Base-by-base conservation (phyloP, 1,140 invertebrate genomes). In the Eumeta japonica region DNA sequence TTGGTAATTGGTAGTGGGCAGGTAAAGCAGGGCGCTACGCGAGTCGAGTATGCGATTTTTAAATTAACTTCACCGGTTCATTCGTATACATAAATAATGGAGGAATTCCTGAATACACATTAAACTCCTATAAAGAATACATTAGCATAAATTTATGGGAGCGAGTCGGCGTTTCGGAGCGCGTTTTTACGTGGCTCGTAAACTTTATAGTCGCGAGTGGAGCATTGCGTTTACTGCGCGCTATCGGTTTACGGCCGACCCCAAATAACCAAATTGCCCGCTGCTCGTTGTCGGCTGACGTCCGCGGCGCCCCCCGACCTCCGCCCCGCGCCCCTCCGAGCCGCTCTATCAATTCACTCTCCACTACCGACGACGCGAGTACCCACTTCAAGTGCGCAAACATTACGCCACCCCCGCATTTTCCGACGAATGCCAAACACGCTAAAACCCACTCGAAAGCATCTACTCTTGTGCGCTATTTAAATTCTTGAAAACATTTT, bases 51-150 rank as follows among this genome's bases (percentile, higher is more conserved):
- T 43, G 61, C 52, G 58, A 68, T 61, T 74, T 74, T 67, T 70
- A 70, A 71, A 70, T 74, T 74, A 71, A 70, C 64, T 65, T 63
- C 60, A 60, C 58, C 60, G 63, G 63, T 71, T 67, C 63, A 71
- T 71, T 70, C 61, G 64, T 64, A 67, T 70, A 68, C 65, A 71
- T 70, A 72, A 71, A 74, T 70, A 74, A 70, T 67, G 60, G 56
- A 55, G 65, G 66, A 71, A 74, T 74, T 73, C 64, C 65, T 66
- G 66, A 68, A 74, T 74, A 65, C 67, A 67, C 70, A 74, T 74
- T 72, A 70, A 74, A 72, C 62, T 70, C 63, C 66, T 66, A 74
- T 74, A 74, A 71, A 72, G 70, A 74, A 74, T 74, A 74, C 67
- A 74, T 74, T 74, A 74, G 67, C 70, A 74, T 74, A 66, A 74